Evolutionary conservation across 2,113 vertebrate genomes (phyloP), one percentile per base, ranked within the genome.

Genomic region (Pipa parva): DNA sequence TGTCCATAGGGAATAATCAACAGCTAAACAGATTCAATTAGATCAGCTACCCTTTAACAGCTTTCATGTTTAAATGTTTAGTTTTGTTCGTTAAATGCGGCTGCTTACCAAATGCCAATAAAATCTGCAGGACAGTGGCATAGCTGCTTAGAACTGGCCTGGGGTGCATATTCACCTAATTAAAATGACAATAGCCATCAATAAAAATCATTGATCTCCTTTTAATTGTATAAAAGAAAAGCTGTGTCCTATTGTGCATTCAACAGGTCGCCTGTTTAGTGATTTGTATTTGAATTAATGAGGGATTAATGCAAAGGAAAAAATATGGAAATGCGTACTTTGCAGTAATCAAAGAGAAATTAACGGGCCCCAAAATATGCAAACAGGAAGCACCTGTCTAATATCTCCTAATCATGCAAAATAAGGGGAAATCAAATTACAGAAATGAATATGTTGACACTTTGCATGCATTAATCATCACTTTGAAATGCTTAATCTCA

Each of bases 391-490:
- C 65, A 68, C 65, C 65, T 59, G 65, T 37, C 42, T 51, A 51
- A 59, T 68, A 58, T 68, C 59, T 68, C 3, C 45, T 68, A 59
- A 68, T 59, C 65, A 68, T 59, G 65, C 46, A 68, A 59, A 68
- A 48, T 51, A 59, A 68, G 29, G 27, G 17, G 45, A 49, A 33
- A 49, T 59, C 39, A 36, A 59, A 68, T 68, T 68, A 59, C 56
- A 28, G 28, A 27, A 68, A 59, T 59, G 31, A 68, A 68, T 51
- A 55, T 68, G 65, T 68, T 68, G 65, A 68, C 56, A 68, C 65
- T 59, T 68, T 51, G 24, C 65, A 59, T 68, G 46, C 59, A 68
- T 68, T 68, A 68, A 68, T 68, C 56, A 59, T 59, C 59, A 68
- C 59, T 68, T 59, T 22, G 6, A 59, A 59, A 67, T 68, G 56